Conservation (phyloP, 1,140 invertebrate species). For the Zeugodacus cucurbitae region DNA sequence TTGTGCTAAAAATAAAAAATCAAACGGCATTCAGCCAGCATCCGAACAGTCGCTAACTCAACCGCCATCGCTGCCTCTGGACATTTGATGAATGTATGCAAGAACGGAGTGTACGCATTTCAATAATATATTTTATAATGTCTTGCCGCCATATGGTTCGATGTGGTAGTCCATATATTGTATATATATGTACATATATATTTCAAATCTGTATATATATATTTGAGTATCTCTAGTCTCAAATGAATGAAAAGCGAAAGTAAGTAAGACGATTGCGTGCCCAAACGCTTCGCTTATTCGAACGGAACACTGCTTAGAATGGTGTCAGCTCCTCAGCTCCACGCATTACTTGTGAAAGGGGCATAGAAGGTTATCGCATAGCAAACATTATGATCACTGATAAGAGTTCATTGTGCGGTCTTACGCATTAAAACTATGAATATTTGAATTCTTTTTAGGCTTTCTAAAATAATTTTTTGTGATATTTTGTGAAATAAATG, state of each 20-base stretch:
- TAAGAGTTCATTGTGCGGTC: conserved; percentile 31
- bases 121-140: too few species aligned
- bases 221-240: background rate
- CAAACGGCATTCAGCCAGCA: background rate
- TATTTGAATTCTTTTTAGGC: background rate
- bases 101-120: background rate
- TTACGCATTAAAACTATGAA: background rate
- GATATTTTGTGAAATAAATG: too few species aligned
- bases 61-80: background rate
- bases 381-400: conserved; percentile 8
- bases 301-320: background rate
- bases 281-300: background rate
- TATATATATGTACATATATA: background rate
- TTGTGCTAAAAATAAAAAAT: background rate
- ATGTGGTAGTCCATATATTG: background rate
- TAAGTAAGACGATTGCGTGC: background rate
- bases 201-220: background rate
- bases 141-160: background rate
- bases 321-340: background rate
- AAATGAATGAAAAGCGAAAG: conserved; percentile 11
- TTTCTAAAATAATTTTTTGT: background rate
- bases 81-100: background rate
- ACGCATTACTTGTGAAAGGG: background rate
- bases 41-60: background rate
- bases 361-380: conserved; percentile 23